Percentiles rank a stretch among this genome's conserved stretches.
Evolutionary conservation across 2,797 vertebrate species (phyloP).

Genomic region (Hippoglossus hippoglossus): DNA sequence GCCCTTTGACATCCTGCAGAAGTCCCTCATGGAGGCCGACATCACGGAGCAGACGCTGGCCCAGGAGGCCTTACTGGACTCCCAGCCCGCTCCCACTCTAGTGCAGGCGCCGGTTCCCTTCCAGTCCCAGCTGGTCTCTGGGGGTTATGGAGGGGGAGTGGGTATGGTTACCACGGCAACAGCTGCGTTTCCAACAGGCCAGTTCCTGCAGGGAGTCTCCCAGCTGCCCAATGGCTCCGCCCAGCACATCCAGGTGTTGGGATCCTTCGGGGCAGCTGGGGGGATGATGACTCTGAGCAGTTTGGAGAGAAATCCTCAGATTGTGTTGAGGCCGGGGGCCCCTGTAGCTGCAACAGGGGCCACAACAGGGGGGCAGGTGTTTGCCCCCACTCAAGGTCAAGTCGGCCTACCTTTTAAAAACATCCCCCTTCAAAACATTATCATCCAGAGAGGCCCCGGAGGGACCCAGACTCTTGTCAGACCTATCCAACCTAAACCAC

Average conservation of each 20-base stretch:
- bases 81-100: conserved; percentile 89
- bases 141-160: conserved; percentile 90
- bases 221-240: conserved; percentile 92
- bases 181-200: conserved; percentile 87
- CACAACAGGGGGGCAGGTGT: conserved; percentile 87
- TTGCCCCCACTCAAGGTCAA: conserved; percentile 89
- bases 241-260: conserved; percentile 95
- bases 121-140: conserved; percentile 95
- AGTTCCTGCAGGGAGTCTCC: conserved; percentile 94
- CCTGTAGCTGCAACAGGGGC: conserved; percentile 83
- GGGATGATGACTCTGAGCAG: conserved; percentile 97
- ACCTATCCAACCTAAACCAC: conserved; percentile 97
- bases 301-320: conserved; percentile 93
- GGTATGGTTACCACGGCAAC: conserved; percentile 88
- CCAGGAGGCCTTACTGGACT: conserved; percentile 97
- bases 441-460: conserved; percentile 95
- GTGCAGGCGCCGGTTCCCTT: conserved; percentile 91
- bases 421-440: conserved; percentile 97
- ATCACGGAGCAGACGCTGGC: conserved; percentile 99
- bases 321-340: conserved; percentile 91
- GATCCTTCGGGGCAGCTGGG: conserved; percentile 91
- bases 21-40: conserved; percentile 97
- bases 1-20: conserved; percentile 99
- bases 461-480: conserved; percentile 89
- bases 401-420: conserved; percentile 95